Evolutionary conservation across 2,113 vertebrate species (phyloP).

Genomic region (Chelonoidis abingdonii): DNA sequence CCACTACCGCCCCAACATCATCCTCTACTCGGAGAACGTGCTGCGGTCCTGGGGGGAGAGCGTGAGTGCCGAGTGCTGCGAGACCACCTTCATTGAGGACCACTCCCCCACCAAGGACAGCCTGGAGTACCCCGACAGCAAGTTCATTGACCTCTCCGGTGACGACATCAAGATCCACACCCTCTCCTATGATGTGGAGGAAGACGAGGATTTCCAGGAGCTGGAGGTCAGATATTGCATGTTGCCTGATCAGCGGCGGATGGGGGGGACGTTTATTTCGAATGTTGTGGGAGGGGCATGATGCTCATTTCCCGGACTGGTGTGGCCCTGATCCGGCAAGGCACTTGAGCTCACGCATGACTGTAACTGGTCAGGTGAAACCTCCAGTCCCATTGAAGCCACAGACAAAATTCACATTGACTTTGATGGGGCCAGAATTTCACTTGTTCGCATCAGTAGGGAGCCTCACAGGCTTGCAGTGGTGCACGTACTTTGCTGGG

Average conservation of each 20-base stretch:
- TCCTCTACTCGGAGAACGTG: conserved; percentile 88
- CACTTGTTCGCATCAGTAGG: not conserved
- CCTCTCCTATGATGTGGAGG: conserved; percentile 91
- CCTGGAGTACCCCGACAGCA: conserved; percentile 84
- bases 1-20: conserved; percentile 85
- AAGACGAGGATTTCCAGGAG: conserved; percentile 93
- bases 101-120: conserved; percentile 83
- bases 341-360: accelerated
- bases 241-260: not conserved
- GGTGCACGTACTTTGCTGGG: not conserved
- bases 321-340: not conserved
- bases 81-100: conserved; percentile 95
- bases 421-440: not conserved
- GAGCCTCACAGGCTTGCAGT: not conserved
- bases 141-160: conserved; percentile 85
- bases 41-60: conserved; percentile 87
- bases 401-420: not conserved
- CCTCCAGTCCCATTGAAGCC: not conserved
- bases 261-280: not conserved
- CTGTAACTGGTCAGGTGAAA: not conserved
- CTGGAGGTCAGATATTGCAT: conserved; percentile 86
- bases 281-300: not conserved
- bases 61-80: conserved; percentile 86
- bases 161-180: conserved; percentile 92
- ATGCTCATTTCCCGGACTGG: not conserved